Conservation (phyloP, 2,113 vertebrate genomes). For the Helogale parvula region DNA sequence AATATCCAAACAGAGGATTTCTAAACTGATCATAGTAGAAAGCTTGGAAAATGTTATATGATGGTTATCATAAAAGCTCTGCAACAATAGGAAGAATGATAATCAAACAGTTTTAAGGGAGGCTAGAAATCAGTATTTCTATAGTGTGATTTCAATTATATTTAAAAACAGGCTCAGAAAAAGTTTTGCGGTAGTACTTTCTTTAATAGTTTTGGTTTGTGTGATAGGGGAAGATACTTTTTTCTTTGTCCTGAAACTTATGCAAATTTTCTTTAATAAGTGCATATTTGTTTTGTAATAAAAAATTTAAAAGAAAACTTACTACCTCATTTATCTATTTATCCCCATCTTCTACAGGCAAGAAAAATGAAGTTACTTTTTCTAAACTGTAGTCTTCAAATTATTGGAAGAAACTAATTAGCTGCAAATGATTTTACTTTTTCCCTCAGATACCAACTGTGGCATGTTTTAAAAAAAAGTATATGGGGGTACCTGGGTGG, state of each 20-base stretch:
- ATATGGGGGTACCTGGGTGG: too few relatives aligned
- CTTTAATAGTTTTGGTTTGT: background rate
- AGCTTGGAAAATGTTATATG: background rate
- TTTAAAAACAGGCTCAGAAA: background rate
- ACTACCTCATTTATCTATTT: background rate
- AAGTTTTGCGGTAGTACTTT: background rate
- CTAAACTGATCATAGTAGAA: background rate
- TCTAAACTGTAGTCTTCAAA: background rate
- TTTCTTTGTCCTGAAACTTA: background rate
- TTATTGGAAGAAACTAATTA: background rate
- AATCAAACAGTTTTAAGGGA: background rate
- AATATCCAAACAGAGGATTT: background rate
- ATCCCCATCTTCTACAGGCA: background rate
- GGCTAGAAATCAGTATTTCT: background rate
- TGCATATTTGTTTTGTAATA: background rate
- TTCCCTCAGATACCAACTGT: background rate
- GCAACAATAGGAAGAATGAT: background rate
- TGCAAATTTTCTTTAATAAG: constrained; percentile 13
- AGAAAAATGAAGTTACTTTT: background rate
- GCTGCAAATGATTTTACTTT: background rate
- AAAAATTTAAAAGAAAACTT: background rate
- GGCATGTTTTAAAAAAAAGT: background rate
- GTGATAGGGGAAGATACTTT: background rate
- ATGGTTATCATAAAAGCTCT: background rate
- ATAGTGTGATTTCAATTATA: background rate